These are phyloP conservation scores for Carcinoscorpius rotundicauda DNA, from an alignment of 1,140 invertebrate genomes.

Conservation along the genomic window DNA sequence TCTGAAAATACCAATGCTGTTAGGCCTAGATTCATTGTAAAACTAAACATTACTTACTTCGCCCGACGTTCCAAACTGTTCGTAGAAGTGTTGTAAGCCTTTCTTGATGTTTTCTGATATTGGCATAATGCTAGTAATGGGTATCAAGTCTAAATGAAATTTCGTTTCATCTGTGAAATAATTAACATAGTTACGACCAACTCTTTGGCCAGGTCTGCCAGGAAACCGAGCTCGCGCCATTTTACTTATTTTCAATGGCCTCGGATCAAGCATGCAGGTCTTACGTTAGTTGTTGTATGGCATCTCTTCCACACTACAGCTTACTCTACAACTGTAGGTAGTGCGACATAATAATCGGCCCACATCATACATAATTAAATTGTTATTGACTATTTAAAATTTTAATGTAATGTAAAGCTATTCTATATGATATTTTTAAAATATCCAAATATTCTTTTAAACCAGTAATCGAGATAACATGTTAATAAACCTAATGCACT, in stretches of 20 bases:
- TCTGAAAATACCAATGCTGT: background rate
- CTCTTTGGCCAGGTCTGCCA: conserved; percentile 34
- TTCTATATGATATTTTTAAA: too few species aligned
- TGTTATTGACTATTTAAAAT: too few species aligned
- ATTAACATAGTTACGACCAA: conserved; percentile 29
- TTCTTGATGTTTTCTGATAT: conserved; percentile 28
- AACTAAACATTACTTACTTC: conserved; percentile 30
- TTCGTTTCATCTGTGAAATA: conserved; percentile 29
- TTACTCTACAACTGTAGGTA: too few species aligned
- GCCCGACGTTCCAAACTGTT: conserved; percentile 36
- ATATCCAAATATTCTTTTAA: too few species aligned
- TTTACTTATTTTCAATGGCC: conserved; percentile 10
- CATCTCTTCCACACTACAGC: too few species aligned
- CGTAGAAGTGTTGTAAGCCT: conserved; percentile 34
- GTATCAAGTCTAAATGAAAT: conserved; percentile 6
- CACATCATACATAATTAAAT: too few species aligned
- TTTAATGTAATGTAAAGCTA: too few species aligned
- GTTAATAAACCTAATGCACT: too few species aligned
- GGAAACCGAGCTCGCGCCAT: conserved; percentile 36
- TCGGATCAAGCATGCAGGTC: too few species aligned
- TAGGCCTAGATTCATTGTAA: conserved; percentile 3
- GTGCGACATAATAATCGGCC: too few species aligned
- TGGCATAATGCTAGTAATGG: conserved; percentile 24
- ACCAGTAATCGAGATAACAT: too few species aligned
- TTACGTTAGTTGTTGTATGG: too few species aligned